Conservation (phyloP, 2,113 vertebrate genomes). For the Microcebus griseorufus region DNA sequence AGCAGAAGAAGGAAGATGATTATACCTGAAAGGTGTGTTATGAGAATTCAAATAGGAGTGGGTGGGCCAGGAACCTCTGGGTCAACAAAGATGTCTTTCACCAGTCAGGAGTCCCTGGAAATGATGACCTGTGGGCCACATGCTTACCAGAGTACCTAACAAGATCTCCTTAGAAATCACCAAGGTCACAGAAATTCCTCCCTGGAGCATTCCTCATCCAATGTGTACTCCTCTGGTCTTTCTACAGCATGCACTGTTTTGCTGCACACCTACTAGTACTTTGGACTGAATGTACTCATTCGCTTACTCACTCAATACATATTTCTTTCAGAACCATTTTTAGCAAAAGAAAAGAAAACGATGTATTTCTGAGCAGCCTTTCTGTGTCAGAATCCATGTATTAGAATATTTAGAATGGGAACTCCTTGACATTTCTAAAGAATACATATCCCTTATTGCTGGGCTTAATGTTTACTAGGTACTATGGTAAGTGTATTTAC, state of each 20-base stretch:
- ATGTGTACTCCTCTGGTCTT: background rate
- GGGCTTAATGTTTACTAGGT: background rate
- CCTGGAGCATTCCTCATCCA: background rate
- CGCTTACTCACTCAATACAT: background rate
- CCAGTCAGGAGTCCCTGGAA: background rate
- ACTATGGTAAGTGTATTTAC: background rate
- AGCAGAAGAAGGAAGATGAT: conserved; percentile 27
- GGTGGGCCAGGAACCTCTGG: background rate
- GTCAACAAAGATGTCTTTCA: background rate
- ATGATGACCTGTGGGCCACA: background rate
- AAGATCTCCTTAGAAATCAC: background rate
- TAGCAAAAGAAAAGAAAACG: background rate
- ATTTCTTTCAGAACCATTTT: background rate
- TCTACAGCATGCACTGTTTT: background rate
- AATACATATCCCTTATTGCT: background rate
- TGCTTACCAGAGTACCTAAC: background rate
- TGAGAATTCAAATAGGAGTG: background rate
- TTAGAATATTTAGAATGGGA: conserved; percentile 20
- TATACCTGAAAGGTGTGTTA: background rate
- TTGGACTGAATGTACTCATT: background rate
- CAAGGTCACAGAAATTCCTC: background rate
- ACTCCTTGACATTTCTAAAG: background rate
- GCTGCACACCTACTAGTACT: background rate
- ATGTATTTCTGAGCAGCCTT: background rate
- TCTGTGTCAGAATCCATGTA: background rate